Evolutionary conservation across 2,113 vertebrate genomes (phyloP), one percentile per base, ranked within the genome.

Genomic region (Gadus chalcogrammus): DNA sequence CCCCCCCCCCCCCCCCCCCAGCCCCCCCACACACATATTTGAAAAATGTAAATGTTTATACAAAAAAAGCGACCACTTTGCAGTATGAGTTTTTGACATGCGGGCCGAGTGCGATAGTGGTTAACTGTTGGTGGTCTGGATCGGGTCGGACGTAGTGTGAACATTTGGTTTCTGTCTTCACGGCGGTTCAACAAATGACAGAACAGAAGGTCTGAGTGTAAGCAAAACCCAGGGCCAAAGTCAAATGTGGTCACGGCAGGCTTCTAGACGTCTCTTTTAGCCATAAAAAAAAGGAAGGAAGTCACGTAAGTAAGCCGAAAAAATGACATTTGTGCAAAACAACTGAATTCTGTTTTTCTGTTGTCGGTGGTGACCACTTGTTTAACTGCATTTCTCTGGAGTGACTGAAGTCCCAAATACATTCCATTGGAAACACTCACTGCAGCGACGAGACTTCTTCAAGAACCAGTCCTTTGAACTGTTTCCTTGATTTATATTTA

Each of bases 11-110:
- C n/a, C 28, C 20, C 20, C 20, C 31, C 31, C 31, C 24, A 24
- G 24, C 24, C 24, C 31, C 31, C 31, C 31, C 4, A 35, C 31
- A 3, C 31, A 35, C 2, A 35, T 70, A 64, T 72, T 65, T 52
- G 62, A 53, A 35, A 77, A 80, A 72, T 70, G 71, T 70, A 83
- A 79, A 83, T 64, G 55, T 84, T 78, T 70, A 76, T 69, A 28
- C 65, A 55, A 13, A 68, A 35, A n/a, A 53, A 73, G 69, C 16
- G 16, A 55, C 53, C 12, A 16, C 53, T 55, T 48, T 52, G 66
- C 55, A 61, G 72, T 73, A 75, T 53, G 53, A 74, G 73, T 2
- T 59, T 55, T 55, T 16, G 69, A 72, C 65, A 71, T 11, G 3
- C 7, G 62, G 59, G 63, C 67, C 1, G 5, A 74, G 67, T 58